A percentile compares a stretch with the other conserved stretches of the same genome.
Evolutionary conservation across 2,888 invertebrate species (phyloP).

Genomic region (Miltochrista miniata): DNA sequence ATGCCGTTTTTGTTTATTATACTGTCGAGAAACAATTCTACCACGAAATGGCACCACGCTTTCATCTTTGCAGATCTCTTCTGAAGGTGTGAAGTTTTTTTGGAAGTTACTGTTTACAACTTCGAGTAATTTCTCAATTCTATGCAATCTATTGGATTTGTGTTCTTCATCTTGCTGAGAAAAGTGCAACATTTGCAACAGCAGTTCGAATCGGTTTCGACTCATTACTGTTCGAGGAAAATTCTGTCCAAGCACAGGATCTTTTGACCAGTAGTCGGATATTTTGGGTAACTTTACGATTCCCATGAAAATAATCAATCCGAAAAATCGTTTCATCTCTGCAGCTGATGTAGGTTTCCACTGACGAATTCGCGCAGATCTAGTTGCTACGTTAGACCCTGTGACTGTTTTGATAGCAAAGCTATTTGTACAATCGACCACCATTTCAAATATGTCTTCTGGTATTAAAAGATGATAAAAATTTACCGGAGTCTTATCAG

Average conservation of each 20-base stretch:
- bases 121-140: not conserved
- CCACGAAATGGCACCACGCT: conserved; percentile 11
- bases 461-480: conserved; percentile 39
- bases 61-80: conserved; percentile 3
- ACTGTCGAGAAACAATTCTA: conserved; percentile 11
- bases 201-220: conserved; percentile 2
- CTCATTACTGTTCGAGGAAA: conserved; percentile 8
- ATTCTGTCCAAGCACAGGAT: not conserved
- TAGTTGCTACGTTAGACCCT: conserved; percentile 8
- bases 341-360: conserved; percentile 1
- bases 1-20: conserved; percentile 13
- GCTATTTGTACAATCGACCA: conserved; percentile 39
- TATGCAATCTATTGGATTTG: not conserved
- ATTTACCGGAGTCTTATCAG: conserved; percentile 24
- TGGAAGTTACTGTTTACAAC: not conserved
- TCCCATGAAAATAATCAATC: conserved; percentile 5
- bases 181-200: conserved; percentile 2
- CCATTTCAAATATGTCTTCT: conserved; percentile 38
- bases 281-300: conserved; percentile 3
- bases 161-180: not conserved
- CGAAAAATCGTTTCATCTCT: conserved; percentile 7
- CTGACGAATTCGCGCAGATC: not conserved
- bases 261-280: not conserved
- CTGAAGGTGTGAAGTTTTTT: not conserved
- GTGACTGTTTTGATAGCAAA: conserved; percentile 36